Percentiles rank a stretch among this genome's conserved stretches.
phyloP scores from a whole-genome alignment of 1,140 invertebrate species.

The Aradophagus sp. region DNA sequence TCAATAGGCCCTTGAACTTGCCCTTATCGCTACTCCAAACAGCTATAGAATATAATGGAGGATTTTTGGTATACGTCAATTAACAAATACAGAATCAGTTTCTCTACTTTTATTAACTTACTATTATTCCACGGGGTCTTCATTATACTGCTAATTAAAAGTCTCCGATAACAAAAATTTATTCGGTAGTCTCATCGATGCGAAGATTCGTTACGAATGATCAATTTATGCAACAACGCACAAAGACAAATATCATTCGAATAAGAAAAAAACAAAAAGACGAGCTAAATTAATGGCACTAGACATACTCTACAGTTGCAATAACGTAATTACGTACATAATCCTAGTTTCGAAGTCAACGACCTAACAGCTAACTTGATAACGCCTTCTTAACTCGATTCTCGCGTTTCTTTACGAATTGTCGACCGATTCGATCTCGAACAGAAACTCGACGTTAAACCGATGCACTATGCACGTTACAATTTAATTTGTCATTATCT shows the following conservation, averaged over 20 bases:
- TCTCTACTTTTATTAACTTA: too few relatives aligned
- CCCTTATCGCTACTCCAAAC: too few relatives aligned
- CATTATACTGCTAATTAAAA: conserved; percentile 1
- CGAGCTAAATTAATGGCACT: conserved; percentile 4
- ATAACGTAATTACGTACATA: conserved; percentile 5
- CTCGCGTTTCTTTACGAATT: too few relatives aligned
- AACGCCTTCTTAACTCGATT: conserved; percentile 4
- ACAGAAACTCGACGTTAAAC: too few relatives aligned
- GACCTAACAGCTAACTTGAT: conserved; percentile 19
- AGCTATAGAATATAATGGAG: too few relatives aligned
- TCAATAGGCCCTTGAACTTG: too few relatives aligned
- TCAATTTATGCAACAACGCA: conserved; percentile 2
- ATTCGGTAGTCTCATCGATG: too few relatives aligned
- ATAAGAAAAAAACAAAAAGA: conserved; percentile 4
- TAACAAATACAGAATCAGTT: too few relatives aligned
- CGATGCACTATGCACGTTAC: background rate
- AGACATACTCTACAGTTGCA: conserved; percentile 5
- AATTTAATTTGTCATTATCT: too few relatives aligned
- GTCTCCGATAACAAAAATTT: conserved; percentile 10
- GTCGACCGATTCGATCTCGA: too few relatives aligned
- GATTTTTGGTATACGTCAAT: too few relatives aligned
- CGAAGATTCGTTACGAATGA: background rate
- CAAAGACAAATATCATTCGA: conserved; percentile 5
- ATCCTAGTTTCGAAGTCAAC: conserved; percentile 13
- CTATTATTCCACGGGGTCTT: too few relatives aligned